Evolutionary conservation across 2,888 invertebrate species (phyloP), one percentile per base, ranked within the genome.

Genomic region (Cosmia trapezina): DNA sequence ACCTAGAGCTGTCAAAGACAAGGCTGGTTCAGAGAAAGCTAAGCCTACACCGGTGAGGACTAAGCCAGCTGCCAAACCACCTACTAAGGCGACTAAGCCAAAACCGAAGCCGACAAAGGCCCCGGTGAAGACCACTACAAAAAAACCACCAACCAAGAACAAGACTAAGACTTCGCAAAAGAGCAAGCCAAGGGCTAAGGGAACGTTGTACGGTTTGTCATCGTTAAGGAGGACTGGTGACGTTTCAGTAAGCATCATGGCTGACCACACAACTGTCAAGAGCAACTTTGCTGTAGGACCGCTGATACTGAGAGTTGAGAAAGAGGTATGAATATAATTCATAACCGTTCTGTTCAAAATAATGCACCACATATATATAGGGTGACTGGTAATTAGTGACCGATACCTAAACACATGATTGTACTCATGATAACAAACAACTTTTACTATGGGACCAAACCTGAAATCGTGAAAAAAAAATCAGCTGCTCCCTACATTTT

Each of bases 221-320:
- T 97, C 98, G 19, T 93, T 98, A 87, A 97, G 97, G 89, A 97
- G 98, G 87, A 97, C 97, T 64, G 98, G 98, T 56, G 98, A 98
- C 89, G 98, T 98, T 11, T 97, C 97, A 69, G 98, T 98, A 62
- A 98, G 97, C 91, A 97, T 98, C 92, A 97, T 97, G 97, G 96
- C 97, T 66, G 97, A 98, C 88, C 97, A 98, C 88, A 98, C 98
- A 5, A 98, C 98, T 69, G 98, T 98, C 57, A 98, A 97, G 89
- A 98, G 98, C 70, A 98, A 98, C 92, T 98, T 98, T 90, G 97
- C 97, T 37, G 94, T 98, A 73, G 98, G 98, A 65, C 98, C 98
- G 0, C 93, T 98, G 60, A 97, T 97, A 41, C 93, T 98, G 78
- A 97, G 98, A 93, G 98, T 98, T 0, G 98, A 98, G 90, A 97